Conservation (phyloP, 2,888 invertebrate species). For the Drosophila mayaguana region DNA sequence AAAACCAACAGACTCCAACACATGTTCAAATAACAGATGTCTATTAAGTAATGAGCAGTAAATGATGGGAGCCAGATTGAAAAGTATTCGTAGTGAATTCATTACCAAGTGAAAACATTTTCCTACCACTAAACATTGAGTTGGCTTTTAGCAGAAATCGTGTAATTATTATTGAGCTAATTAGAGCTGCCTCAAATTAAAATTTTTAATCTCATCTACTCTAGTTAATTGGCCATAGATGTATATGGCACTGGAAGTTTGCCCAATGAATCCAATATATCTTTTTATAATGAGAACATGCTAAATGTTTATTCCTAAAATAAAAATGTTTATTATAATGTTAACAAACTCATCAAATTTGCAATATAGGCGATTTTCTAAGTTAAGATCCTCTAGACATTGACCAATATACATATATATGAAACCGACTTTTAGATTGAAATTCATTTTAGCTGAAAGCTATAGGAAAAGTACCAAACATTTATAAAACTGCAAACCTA, state of each 20-base stretch:
- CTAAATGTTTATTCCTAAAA: no score
- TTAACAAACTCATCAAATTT: no score
- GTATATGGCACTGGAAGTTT: no score
- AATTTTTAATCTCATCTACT: no score
- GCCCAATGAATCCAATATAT: no score
- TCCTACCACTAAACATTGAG: background rate
- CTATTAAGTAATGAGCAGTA: background rate
- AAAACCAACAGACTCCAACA: background rate
- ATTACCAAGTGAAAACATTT: background rate
- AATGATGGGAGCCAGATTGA: background rate
- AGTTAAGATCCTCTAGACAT: background rate
- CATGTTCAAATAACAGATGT: slow-evolving; percentile 38
- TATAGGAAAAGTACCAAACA: no score
- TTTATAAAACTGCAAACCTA: background rate
- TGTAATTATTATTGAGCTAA: background rate
- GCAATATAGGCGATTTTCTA: no score
- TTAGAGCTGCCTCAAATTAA: no score
- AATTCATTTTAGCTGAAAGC: background rate
- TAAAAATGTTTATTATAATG: no score
- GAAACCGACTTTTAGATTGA: no score
- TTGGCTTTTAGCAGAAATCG: background rate
- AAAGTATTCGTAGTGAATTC: slow-evolving; percentile 1
- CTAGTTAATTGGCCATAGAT: no score
- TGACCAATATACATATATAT: background rate
- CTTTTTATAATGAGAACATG: no score